Evolutionary conservation across 2,888 invertebrate species (phyloP), one percentile per base, ranked within the genome.

Genomic region (Deladenus siricidicola): DNA sequence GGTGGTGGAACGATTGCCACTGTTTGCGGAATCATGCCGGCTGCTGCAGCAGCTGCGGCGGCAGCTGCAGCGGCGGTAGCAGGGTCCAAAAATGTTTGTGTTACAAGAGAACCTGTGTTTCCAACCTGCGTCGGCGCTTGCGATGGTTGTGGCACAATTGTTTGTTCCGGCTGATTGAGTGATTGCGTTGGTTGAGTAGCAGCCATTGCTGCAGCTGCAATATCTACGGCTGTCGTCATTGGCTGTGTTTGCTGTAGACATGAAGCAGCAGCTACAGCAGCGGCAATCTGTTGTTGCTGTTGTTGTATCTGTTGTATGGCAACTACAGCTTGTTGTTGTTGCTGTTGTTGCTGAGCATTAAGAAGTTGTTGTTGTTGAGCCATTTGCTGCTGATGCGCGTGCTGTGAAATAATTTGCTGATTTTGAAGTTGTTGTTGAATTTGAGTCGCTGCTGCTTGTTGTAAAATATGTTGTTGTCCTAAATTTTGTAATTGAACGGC

Each of bases 231-330:
- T 26, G 50, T 61, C 19, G 60, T 42, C 10, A 50, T 28, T n/a
- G 45, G 24, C 28, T 42, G 28, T 55, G 58, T 39, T 17, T n/a
- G n/a, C n/a, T n/a, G n/a, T n/a, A 59, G 29, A 39, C 34, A 39
- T 19, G 30, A n/a, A 8, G 58, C 24, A 19, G 62, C 56, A 8
- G 55, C 62, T 21, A 29, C 23, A 26, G 21, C 30, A 17, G 54
- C 63, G 8, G 62, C 64, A 4, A 49, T 21, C 21, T 66, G 65
- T 49, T 64, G 55, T 44, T 65, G 64, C 39, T 64, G 65, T 21
- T 67, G 58, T 17, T 62, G 62, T 44, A 56, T 52, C 23, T 52
- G 26, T 54, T 60, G 64, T n/a, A 52, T 48, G 17, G 47, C 43
- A n/a, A 47, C 24, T 39, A 30, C 53, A 21, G 53, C 53, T n/a